Evolutionary conservation across 30 jellyfish, hydroid and myxozoan species (phyloP).

Genomic region (Catostylus mosaicus): DNA sequence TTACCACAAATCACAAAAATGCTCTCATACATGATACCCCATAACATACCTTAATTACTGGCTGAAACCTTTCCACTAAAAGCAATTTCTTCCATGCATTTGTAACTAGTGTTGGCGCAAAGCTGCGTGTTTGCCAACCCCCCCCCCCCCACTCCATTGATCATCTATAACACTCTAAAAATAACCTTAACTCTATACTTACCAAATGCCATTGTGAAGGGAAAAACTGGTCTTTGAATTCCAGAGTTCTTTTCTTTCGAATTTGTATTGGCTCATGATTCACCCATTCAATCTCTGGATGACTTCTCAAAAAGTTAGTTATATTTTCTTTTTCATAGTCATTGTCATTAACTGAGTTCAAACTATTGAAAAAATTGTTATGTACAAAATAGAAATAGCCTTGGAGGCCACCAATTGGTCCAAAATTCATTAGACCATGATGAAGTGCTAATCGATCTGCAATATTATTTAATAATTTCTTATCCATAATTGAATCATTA

Average conservation of each 20-base stretch:
- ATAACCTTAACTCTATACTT: constrained; percentile 2
- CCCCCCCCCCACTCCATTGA: background rate
- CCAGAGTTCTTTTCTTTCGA: constrained; percentile 84
- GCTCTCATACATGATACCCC: no score
- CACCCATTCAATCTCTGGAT: constrained; percentile 91
- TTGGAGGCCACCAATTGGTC: constrained; percentile 94
- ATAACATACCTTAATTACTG: no score
- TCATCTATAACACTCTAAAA: background rate
- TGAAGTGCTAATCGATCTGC: constrained; percentile 77
- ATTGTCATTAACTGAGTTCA: constrained; percentile 2
- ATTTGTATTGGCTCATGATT: constrained; percentile 77
- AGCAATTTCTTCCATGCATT: no score
- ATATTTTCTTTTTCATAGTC: constrained; percentile 24
- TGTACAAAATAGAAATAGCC: constrained; percentile 93
- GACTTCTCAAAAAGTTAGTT: constrained; percentile 51
- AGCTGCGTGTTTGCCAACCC: no score
- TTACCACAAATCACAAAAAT: no score
- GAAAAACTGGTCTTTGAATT: constrained; percentile 95
- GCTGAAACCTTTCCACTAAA: no score
- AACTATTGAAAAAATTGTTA: constrained; percentile 67
- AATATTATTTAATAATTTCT: background rate
- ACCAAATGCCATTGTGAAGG: constrained; percentile 99
- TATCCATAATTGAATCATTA: background rate
- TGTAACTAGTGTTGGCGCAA: no score
- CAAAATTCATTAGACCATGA: constrained; percentile 78